Conservation (phyloP, 2,888 invertebrate genomes). For the Meiosimyza decipiens region DNA sequence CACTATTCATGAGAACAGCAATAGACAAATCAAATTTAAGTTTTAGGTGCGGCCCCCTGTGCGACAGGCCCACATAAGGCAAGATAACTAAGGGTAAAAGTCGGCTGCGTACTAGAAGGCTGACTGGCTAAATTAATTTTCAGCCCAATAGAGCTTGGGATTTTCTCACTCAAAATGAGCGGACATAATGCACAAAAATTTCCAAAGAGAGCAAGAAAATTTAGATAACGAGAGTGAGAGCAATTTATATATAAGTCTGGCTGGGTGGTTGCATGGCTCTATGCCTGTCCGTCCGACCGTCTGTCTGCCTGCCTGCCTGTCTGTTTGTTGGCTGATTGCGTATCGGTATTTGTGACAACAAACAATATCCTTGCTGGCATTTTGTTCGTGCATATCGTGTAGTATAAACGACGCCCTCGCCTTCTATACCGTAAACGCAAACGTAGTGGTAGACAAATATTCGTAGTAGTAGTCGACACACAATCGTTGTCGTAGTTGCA, state of each 20-base stretch:
- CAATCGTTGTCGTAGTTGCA: conserved; percentile 16
- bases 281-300: conserved; percentile 2
- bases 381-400: conserved; percentile 32
- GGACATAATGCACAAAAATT: no score
- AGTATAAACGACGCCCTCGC: conserved; percentile 15
- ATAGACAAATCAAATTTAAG: conserved; percentile 4
- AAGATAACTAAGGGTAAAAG: neutral
- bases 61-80: neutral
- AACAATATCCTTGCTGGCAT: conserved; percentile 30
- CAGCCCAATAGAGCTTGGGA: no score
- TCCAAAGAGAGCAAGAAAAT: no score
- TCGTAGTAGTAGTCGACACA: no score
- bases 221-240: neutral
- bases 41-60: conserved; percentile 21
- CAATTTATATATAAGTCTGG: neutral
- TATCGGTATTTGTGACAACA: conserved; percentile 28
- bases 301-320: conserved; percentile 18
- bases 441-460: neutral
- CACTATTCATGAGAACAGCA: neutral
- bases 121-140: neutral
- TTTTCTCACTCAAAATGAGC: no score
- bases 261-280: neutral
- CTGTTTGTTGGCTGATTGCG: conserved; percentile 17
- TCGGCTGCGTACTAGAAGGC: neutral
- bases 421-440: conserved; percentile 13